These are phyloP conservation scores for Suricata suricatta DNA, from an alignment of 2,113 vertebrate species.

Conservation along the genomic window DNA sequence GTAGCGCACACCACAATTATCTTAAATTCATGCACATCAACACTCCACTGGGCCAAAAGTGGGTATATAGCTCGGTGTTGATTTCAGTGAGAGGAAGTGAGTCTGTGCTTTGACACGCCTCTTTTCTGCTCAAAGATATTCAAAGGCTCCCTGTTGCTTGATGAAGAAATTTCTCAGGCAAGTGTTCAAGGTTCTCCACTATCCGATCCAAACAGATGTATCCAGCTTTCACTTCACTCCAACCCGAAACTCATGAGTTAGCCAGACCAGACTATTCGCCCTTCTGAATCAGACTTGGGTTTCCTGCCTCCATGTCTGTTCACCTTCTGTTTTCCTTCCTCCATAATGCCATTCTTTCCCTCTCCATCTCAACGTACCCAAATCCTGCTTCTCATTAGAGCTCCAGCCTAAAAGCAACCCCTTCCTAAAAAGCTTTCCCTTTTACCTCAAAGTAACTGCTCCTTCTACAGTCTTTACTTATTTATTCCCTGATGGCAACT, in stretches of 20 bases:
- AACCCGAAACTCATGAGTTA: not conserved
- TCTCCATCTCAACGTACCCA: not conserved
- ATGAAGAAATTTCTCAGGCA: slow-evolving; percentile 16
- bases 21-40: not conserved
- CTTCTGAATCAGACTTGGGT: not conserved
- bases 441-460: not conserved
- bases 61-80: not conserved
- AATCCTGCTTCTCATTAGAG: not conserved
- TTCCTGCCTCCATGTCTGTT: not conserved
- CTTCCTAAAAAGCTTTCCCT: not conserved
- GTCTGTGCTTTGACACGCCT: not conserved
- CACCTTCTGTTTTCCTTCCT: not conserved
- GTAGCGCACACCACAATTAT: not conserved
- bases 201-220: not conserved
- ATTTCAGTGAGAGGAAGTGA: not conserved
- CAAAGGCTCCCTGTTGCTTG: not conserved
- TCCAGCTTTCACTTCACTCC: not conserved
- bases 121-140: not conserved
- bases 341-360: not conserved
- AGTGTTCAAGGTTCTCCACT: not conserved
- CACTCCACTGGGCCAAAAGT: not conserved
- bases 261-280: not conserved
- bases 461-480: not conserved
- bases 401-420: not conserved
- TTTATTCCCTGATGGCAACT: not conserved